Base-by-base conservation (phyloP, 2,888 invertebrate species). In the Drosophila ustulata region DNA sequence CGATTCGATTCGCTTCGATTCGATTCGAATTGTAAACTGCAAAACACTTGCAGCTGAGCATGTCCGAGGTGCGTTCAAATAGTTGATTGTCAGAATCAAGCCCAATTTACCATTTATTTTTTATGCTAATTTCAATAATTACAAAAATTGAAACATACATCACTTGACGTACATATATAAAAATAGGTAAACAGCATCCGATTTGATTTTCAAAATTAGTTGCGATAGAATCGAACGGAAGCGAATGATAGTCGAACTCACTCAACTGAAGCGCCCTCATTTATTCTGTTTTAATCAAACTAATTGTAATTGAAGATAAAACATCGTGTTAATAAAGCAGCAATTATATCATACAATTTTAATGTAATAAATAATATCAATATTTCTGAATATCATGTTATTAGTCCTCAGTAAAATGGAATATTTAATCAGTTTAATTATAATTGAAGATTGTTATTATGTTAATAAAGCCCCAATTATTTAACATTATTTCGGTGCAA, bases 21-120 rank as follows among this genome's bases (percentile, higher is more conserved):
- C 45, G 34, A 46, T 46, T 46, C 46, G 26, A 55, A 32, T n/a
- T 23, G 23, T n/a, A 56, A 46, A 41, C 47, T 63, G 57, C 61
- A 74, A 74, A 70, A 52, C 71, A 66, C 75, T 70, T 65, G n/a
- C 23, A 30, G 34, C 26, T 7, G 43, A 51, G n/a, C 28, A 37
- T 23, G 39, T 18, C 26, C 58, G 65, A 52, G 65, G 52, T 37
- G 4, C 18, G 64, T 9, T 30, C n/a, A 2, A 51, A 30, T 2
- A 50, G 37, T 53, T 56, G n/a, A 18, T 9, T n/a, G 25, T 8
- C 7, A 0, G 3, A 4, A n/a, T 18, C 18, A 53, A 7, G 6
- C n/a, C 6, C 28, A 30, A 39, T 52, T 52, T 11, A 28, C 3
- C 13, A 52, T 8, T 28, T 28, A 39, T 26, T 32, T 18, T 34